Evolutionary conservation across 2,888 invertebrate species (phyloP).

Genomic region (Watsonalla binaria): DNA sequence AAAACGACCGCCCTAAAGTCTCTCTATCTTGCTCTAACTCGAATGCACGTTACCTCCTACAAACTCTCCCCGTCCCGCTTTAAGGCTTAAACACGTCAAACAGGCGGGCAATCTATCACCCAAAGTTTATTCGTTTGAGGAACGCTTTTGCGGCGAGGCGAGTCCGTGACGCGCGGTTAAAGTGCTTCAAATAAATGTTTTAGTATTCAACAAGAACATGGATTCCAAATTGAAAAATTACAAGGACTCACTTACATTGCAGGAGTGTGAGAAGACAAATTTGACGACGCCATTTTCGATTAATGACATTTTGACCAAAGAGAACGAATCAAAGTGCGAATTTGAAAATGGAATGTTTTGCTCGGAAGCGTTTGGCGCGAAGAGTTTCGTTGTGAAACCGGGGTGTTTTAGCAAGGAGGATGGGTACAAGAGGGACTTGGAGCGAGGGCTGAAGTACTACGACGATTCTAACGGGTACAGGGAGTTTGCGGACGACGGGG

Average conservation of each 20-base stretch:
- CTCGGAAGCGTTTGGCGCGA: constrained; percentile 55
- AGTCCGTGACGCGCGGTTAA: constrained; percentile 44
- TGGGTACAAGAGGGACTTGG: constrained; percentile 56
- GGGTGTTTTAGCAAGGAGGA: constrained; percentile 45
- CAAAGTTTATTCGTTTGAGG: constrained; percentile 76
- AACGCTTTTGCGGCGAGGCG: constrained; percentile 73
- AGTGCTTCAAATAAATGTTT: constrained; percentile 46
- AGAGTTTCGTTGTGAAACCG: constrained; percentile 51
- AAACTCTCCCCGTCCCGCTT: constrained; percentile 46
- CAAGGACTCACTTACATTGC: constrained; percentile 50
- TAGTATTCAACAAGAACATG: constrained; percentile 46
- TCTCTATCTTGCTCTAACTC: constrained; percentile 39
- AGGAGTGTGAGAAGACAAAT: constrained; percentile 66
- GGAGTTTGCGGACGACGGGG: constrained; percentile 63
- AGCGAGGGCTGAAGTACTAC: constrained; percentile 63
- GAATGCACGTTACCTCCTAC: constrained; percentile 3
- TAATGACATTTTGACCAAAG: constrained; percentile 83
- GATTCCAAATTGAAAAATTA: constrained; percentile 64
- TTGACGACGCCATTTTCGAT: constrained; percentile 84
- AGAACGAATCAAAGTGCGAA: constrained; percentile 65
- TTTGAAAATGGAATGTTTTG: constrained; percentile 66
- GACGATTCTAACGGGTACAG: constrained; percentile 60
- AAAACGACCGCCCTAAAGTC: constrained; percentile 59
- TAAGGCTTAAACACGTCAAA: constrained; percentile 66
- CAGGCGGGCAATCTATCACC: constrained; percentile 73